Evolutionary conservation across 2,797 vertebrate genomes (phyloP).

Genomic region (Melanotaenia parkinsoni): DNA sequence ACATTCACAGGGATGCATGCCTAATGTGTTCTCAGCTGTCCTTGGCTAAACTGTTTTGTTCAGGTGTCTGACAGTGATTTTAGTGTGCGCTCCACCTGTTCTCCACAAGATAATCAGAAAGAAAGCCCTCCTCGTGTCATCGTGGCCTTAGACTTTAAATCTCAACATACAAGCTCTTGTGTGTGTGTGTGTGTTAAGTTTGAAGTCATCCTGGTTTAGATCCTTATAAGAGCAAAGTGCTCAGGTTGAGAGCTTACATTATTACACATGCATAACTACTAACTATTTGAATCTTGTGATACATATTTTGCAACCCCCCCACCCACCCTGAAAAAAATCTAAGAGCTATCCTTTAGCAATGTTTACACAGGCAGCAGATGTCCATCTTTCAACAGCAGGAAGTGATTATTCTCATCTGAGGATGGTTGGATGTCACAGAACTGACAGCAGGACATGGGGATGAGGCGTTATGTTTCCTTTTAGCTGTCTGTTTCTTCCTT

Average conservation of each 20-base stretch:
- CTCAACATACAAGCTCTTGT: not conserved
- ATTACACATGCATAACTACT: not conserved
- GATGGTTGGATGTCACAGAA: conserved; percentile 48
- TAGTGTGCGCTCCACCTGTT: conserved; percentile 29
- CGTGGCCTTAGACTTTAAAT: conserved; percentile 33
- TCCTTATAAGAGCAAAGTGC: not conserved
- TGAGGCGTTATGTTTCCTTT: conserved; percentile 49
- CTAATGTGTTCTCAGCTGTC: conserved; percentile 68
- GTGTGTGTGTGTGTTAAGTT: conserved; percentile 5
- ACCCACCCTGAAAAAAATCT: too few relatives aligned
- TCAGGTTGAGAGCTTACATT: conserved; percentile 21
- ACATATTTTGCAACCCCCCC: not conserved
- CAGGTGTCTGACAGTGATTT: conserved; percentile 66
- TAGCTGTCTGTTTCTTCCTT: conserved; percentile 47
- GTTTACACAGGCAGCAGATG: conserved; percentile 42
- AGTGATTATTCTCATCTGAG: conserved; percentile 59
- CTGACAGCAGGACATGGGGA: conserved; percentile 58
- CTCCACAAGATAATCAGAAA: conserved; percentile 25
- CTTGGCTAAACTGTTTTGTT: conserved; percentile 67
- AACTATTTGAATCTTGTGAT: conserved; percentile 15
- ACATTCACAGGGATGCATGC: conserved; percentile 65
- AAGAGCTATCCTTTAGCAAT: not conserved
- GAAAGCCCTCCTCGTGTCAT: conserved; percentile 17
- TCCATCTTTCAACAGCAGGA: conserved; percentile 58
- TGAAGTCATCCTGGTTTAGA: conserved; percentile 12